Conservation (phyloP, 2,113 vertebrate species). For the Callionymus lyra region DNA sequence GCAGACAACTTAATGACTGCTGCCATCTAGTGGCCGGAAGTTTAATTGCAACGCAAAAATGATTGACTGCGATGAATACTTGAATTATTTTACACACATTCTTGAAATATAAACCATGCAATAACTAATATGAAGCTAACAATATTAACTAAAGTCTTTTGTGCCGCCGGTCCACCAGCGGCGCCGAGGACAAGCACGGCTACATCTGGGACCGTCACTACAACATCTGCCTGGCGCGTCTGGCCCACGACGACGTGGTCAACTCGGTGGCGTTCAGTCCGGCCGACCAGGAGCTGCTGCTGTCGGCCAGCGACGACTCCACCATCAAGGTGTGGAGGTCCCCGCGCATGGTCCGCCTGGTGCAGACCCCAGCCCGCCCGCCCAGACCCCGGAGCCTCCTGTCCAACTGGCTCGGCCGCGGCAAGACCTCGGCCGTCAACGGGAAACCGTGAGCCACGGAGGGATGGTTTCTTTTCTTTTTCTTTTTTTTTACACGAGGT, state of each 20-base stretch:
- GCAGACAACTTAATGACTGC: too few species aligned
- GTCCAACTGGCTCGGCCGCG: constrained; percentile 72
- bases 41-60: too few species aligned
- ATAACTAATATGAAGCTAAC: too few species aligned
- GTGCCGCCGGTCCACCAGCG: constrained; percentile 65
- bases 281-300: constrained; percentile 85
- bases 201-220: constrained; percentile 99
- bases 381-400: constrained; percentile 57
- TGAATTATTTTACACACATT: too few species aligned
- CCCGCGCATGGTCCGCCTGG: constrained; percentile 63
- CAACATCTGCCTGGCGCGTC: constrained; percentile 86
- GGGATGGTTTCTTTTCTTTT: too few species aligned
- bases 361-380: constrained; percentile 38
- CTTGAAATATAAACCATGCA: too few species aligned
- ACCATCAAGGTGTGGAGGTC: constrained; percentile 97
- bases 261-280: constrained; percentile 94
- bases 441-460: constrained; percentile 47
- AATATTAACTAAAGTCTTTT: too few species aligned
- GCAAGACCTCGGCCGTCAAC: constrained; percentile 55
- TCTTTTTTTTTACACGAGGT: too few species aligned
- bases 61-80: too few species aligned
- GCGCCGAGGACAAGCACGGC: constrained; percentile 89
- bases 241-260: constrained; percentile 88
- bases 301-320: constrained; percentile 85
- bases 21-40: too few species aligned